Conservation (phyloP, 2,888 invertebrate genomes). For the Andrena hattorfiana region DNA sequence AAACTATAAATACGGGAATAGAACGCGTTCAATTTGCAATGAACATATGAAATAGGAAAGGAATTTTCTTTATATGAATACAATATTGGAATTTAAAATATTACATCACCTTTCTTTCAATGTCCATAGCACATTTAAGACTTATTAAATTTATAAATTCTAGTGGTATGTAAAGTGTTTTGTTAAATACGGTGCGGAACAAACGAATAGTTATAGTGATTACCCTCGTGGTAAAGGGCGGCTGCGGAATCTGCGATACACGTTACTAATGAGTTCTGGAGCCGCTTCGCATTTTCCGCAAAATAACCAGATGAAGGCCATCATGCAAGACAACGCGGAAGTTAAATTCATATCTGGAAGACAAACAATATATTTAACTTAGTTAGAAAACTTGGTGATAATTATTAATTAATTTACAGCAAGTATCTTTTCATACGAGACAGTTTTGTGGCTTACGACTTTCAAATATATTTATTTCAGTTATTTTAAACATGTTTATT, state of each 20-base stretch:
- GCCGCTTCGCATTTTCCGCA: constrained; percentile 67
- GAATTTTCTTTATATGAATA: background rate
- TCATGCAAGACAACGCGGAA: constrained; percentile 61
- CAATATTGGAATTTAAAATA: background rate
- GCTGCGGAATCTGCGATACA: constrained; percentile 66
- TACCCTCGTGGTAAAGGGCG: constrained; percentile 67
- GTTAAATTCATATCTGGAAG: constrained; percentile 69
- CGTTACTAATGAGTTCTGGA: constrained; percentile 62
- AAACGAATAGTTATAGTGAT: constrained; percentile 1
- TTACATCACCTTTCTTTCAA: background rate
- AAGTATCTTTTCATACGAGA: no score
- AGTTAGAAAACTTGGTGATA: background rate
- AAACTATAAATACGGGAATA: no score
- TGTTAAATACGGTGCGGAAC: no score
- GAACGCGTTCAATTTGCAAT: no score
- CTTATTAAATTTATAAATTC: no score
- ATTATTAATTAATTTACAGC: no score
- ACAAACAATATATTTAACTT: background rate
- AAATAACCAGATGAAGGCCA: constrained; percentile 68
- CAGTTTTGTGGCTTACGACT: no score
- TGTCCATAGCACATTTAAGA: background rate
- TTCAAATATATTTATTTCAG: no score
- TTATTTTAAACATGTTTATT: no score
- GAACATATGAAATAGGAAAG: no score
- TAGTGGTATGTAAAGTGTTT: background rate